These are phyloP conservation scores for Labia minor DNA, from an alignment of 2,888 invertebrate species.

Conservation along the genomic window DNA sequence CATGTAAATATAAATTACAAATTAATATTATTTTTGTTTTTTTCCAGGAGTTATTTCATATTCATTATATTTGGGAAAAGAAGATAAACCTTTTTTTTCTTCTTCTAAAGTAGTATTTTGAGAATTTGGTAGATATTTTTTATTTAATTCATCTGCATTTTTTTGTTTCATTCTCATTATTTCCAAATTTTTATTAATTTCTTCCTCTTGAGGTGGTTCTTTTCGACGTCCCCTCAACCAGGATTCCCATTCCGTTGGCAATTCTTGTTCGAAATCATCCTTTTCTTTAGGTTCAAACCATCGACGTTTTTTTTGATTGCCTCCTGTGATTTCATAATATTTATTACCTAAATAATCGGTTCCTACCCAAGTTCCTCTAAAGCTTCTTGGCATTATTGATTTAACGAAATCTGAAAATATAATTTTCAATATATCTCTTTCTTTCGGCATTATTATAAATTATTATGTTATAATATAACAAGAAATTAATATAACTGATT, in stretches of 20 bases:
- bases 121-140: conserved; percentile 41
- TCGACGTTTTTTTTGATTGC: conserved; percentile 51
- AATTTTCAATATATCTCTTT: too few species aligned
- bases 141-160: conserved; percentile 61
- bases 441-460: too few species aligned
- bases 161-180: conserved; percentile 60
- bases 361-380: conserved; percentile 49
- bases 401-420: too few species aligned
- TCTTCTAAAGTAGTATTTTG: conserved; percentile 37
- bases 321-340: conserved; percentile 66
- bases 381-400: conserved; percentile 46
- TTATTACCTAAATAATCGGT: conserved; percentile 71
- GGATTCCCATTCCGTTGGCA: conserved; percentile 80
- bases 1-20: background rate
- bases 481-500: too few species aligned
- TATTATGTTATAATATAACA: too few species aligned
- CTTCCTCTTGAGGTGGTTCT: conserved; percentile 60
- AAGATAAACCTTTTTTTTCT: conserved; percentile 34
- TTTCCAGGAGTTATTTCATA: conserved; percentile 45
- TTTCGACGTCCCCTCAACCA: conserved; percentile 61
- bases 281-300: conserved; percentile 62
- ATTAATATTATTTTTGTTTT: conserved; percentile 18
- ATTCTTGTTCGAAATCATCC: conserved; percentile 55
- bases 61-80: conserved; percentile 50
- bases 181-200: conserved; percentile 57